Percentiles rank a stretch among this genome's conserved stretches.
Evolutionary conservation across 2,797 vertebrate genomes (phyloP).

Genomic region (Picus viridis): DNA sequence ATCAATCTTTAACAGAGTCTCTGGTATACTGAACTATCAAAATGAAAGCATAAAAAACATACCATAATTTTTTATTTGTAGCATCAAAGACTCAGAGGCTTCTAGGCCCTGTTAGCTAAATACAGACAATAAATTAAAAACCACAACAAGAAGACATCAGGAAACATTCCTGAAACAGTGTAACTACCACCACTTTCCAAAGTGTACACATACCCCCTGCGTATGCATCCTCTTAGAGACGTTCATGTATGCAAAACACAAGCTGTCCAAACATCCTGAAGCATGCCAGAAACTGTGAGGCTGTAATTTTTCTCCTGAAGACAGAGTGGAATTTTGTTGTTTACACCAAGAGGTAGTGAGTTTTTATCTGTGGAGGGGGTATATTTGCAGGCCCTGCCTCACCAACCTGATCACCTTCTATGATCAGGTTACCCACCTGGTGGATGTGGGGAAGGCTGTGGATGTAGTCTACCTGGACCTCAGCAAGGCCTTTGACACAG

Average conservation of each 20-base stretch:
- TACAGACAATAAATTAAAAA: neutral
- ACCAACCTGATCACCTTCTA: too few species aligned
- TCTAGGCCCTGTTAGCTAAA: neutral
- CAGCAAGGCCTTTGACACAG: too few species aligned
- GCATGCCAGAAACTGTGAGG: neutral
- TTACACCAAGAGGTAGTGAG: neutral
- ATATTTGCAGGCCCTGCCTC: neutral
- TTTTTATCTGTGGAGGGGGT: neutral
- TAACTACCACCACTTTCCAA: neutral
- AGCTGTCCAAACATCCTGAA: neutral
- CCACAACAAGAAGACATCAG: neutral
- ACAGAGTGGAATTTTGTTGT: neutral
- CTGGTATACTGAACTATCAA: neutral
- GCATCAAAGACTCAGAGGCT: neutral
- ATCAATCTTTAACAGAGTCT: neutral
- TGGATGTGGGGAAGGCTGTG: too few species aligned
- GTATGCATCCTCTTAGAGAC: neutral
- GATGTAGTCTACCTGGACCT: too few species aligned
- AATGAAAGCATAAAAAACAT: neutral
- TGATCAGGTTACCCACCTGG: too few species aligned
- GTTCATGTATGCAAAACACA: neutral
- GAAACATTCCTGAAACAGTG: neutral
- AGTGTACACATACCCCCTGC: fast-evolving
- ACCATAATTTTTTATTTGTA: neutral
- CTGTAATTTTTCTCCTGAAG: neutral